Conservation (phyloP, 2,888 invertebrate genomes). For the Brachynemurus nebulosus region DNA sequence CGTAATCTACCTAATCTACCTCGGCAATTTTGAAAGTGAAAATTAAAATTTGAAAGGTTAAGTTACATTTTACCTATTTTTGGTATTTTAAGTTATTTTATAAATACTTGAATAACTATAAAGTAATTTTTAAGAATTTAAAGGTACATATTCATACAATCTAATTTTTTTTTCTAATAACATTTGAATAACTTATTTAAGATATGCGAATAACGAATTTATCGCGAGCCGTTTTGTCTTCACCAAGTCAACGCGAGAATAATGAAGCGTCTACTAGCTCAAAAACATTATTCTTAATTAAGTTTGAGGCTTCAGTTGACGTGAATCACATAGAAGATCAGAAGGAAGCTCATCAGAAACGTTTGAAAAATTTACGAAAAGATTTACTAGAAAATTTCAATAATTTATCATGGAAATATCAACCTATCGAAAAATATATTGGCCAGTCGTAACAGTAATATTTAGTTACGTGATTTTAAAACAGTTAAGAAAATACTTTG, state of each 20-base stretch:
- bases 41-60: too few species aligned
- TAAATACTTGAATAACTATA: too few species aligned
- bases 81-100: too few species aligned
- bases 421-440: constrained; percentile 23
- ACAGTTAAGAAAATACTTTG: too few species aligned
- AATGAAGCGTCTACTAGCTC: not conserved
- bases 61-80: too few species aligned
- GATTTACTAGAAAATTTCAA: constrained; percentile 23
- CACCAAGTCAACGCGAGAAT: constrained; percentile 7
- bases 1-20: too few species aligned
- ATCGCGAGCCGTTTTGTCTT: constrained; percentile 3
- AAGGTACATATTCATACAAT: too few species aligned
- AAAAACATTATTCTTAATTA: not conserved
- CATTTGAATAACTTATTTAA: constrained; percentile 24
- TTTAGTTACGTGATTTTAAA: too few species aligned
- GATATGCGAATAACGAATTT: constrained; percentile 17
- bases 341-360: constrained; percentile 23
- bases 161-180: too few species aligned
- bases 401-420: constrained; percentile 25
- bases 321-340: constrained; percentile 8
- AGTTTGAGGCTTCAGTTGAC: constrained; percentile 6
- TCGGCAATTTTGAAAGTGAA: too few species aligned
- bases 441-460: constrained; percentile 16
- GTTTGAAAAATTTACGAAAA: constrained; percentile 23
- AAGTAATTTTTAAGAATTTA: too few species aligned